Evolutionary conservation across 2,113 vertebrate species (phyloP).

Genomic region (Antennarius striatus): DNA sequence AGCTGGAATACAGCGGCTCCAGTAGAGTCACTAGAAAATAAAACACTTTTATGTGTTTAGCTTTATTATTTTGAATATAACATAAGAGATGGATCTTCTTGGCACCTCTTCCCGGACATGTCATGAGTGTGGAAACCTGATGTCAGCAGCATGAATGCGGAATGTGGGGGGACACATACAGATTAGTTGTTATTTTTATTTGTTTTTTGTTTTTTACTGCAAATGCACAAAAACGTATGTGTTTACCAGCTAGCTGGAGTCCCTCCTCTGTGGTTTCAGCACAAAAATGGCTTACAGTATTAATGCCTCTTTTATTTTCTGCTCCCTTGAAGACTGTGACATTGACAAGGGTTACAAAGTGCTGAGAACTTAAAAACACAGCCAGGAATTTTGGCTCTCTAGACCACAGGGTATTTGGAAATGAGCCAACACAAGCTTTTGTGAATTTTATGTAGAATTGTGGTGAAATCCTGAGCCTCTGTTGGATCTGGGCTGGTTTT

Average conservation of each 20-base stretch:
- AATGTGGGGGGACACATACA: constrained; percentile 62
- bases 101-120: constrained; percentile 27
- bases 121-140: constrained; percentile 50
- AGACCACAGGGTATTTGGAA: constrained; percentile 64
- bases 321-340: constrained; percentile 71
- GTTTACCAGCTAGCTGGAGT: constrained; percentile 61
- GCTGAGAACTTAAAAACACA: constrained; percentile 70
- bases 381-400: constrained; percentile 69
- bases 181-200: constrained; percentile 37
- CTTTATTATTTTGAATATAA: constrained; percentile 7
- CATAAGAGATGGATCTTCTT: constrained; percentile 33
- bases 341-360: constrained; percentile 68
- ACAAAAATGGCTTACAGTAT: constrained; percentile 67
- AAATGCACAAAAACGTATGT: constrained; percentile 68
- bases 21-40: constrained; percentile 4
- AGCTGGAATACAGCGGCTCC: constrained; percentile 19
- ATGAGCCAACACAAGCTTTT: constrained; percentile 71
- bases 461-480: constrained; percentile 67
- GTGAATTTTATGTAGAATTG: constrained; percentile 65
- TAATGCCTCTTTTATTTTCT: constrained; percentile 58
- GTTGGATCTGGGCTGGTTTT: constrained; percentile 58
- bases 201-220: constrained; percentile 41
- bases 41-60: neutral
- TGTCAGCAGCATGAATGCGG: constrained; percentile 55
- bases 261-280: constrained; percentile 59